Evolutionary conservation across 2,797 vertebrate species (phyloP).

Genomic region (Austrolebias charrua): DNA sequence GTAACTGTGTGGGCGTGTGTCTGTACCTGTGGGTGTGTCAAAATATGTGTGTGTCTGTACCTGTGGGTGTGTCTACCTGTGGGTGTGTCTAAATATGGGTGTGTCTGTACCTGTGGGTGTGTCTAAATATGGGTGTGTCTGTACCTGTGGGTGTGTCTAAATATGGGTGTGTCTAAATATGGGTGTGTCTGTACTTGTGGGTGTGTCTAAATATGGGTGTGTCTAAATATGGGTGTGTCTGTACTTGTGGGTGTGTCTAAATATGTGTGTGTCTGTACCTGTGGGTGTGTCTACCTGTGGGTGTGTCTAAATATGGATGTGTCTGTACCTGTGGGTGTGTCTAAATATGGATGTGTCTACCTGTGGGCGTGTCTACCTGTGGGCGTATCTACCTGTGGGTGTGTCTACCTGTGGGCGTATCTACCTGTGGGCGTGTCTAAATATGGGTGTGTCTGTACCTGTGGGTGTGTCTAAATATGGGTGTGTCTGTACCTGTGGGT

Average conservation of each 20-base stretch:
- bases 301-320: no score
- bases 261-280: background rate
- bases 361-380: slow-evolving; percentile 75
- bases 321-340: background rate
- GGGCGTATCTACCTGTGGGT: slow-evolving; percentile 70
- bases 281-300: background rate
- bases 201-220: background rate
- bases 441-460: background rate
- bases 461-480: background rate
- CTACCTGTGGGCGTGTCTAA: background rate
- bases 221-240: background rate
- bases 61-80: slow-evolving; percentile 77
- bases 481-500: background rate
- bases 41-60: background rate
- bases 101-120: slow-evolving; percentile 92
- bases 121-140: slow-evolving; percentile 51
- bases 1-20: background rate
- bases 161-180: background rate
- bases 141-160: slow-evolving; percentile 89
- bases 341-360: background rate
- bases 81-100: slow-evolving; percentile 89
- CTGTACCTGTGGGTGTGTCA: background rate
- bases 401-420: accelerated
- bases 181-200: background rate
- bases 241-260: background rate